Evolutionary conservation across 2,888 invertebrate genomes (phyloP).

Genomic region (Phania funesta): DNA sequence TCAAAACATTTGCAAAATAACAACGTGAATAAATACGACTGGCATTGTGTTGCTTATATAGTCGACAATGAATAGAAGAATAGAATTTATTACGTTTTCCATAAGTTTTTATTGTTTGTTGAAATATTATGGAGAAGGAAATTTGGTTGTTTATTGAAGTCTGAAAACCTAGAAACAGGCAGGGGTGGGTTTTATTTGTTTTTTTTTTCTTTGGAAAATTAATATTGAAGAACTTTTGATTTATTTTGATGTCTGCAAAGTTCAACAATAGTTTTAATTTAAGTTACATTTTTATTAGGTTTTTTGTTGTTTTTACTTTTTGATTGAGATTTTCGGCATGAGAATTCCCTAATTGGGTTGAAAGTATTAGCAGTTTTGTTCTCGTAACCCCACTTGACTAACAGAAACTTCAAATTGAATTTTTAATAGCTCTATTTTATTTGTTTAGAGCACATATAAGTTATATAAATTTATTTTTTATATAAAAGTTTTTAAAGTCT

Average conservation of each 20-base stretch:
- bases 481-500: slow-evolving; percentile 8
- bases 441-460: neutral
- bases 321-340: slow-evolving; percentile 70
- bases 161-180: neutral
- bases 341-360: slow-evolving; percentile 72
- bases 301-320: slow-evolving; percentile 54
- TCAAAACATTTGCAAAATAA: neutral
- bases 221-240: slow-evolving; percentile 66
- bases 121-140: slow-evolving; percentile 34
- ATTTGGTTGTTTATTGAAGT: slow-evolving; percentile 29
- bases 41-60: neutral
- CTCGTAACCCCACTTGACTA: neutral
- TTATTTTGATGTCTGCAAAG: slow-evolving; percentile 68
- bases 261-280: slow-evolving; percentile 63
- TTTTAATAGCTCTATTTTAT: neutral
- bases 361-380: neutral
- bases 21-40: neutral
- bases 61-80: slow-evolving; percentile 31
- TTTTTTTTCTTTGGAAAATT: slow-evolving; percentile 21
- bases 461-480: neutral
- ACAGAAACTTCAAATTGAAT: slow-evolving; percentile 7
- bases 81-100: slow-evolving; percentile 62
- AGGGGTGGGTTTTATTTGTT: slow-evolving; percentile 11
- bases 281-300: slow-evolving; percentile 71
- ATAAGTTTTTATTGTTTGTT: slow-evolving; percentile 64